Evolutionary conservation across 2,888 invertebrate genomes (phyloP).

Genomic region (Anorthoa munda): DNA sequence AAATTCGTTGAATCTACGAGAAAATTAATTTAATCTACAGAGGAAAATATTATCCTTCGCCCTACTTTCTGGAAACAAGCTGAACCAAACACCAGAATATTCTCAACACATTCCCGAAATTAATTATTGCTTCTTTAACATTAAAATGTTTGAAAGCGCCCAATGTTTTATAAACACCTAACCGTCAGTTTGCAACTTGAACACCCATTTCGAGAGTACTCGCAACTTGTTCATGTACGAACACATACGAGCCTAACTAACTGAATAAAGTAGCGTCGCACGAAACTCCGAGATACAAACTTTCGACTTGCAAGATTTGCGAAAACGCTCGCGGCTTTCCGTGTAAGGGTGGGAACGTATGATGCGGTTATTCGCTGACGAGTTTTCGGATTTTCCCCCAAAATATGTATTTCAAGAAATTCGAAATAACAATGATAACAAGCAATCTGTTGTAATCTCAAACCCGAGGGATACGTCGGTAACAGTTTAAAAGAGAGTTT

Average conservation of each 20-base stretch:
- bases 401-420: conserved; percentile 6
- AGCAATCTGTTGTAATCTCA: not conserved
- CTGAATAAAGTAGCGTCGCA: conserved; percentile 83
- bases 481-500: not conserved
- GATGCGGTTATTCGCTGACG: conserved; percentile 19
- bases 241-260: conserved; percentile 84
- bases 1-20: not conserved
- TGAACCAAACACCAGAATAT: conserved; percentile 12
- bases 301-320: conserved; percentile 86
- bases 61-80: not conserved
- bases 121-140: conserved; percentile 47
- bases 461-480: not conserved
- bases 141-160: conserved; percentile 49
- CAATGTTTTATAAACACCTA: conserved; percentile 65
- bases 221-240: conserved; percentile 78
- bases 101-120: conserved; percentile 29
- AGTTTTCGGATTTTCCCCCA: not conserved
- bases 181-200: conserved; percentile 65
- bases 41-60: not conserved
- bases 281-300: conserved; percentile 85
- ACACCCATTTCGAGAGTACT: conserved; percentile 64
- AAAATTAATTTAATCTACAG: not conserved
- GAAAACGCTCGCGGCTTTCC: conserved; percentile 83
- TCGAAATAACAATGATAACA: not conserved
- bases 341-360: conserved; percentile 63